Evolutionary conservation across 92 coral and sea anemone species (phyloP), one percentile per base, ranked within the genome.

Genomic region (Phenganax stokvisi): DNA sequence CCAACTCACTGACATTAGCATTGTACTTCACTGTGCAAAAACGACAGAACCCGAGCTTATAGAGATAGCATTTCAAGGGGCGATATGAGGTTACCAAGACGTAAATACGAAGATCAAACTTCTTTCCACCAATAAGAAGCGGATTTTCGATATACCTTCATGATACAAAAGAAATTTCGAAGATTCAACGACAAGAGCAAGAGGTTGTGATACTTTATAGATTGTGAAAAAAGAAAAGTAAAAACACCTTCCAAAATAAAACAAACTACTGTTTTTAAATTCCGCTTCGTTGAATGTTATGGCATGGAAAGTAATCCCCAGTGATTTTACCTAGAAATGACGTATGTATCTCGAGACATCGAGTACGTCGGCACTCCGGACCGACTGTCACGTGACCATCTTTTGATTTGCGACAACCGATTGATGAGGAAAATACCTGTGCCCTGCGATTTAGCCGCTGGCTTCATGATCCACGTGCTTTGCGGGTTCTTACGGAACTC

Each of bases 401-500:
- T 92, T 72, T 96, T 96, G 31, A 96, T 80, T 88, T 96, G 99
- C 6, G 99, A 96, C 84, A 96, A 66, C 76, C 97, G 87, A 58
- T 96, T 96, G 80, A 96, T 96, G n/a, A 96, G 87, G 75, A 96
- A 96, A 55, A 96, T 96, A n/a, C 99, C 99, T 64, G 91, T 90
- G 53, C 99, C 99, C 76, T 92, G 94, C 55, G 99, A 92, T 78
- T 86, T 85, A 70, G 88, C 91, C 51, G 97, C 91, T 75, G 98
- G 98, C 71, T 94, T 94, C 98, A 94, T 94, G 68, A 94, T 94
- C 98, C 98, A 94, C 20, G 98, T 94, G 70, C 97, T 94, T 25
- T 96, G 87, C 67, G 98, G 98, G 70, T 92, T 88, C 81, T 94
- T 94, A 81, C 98, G 85, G 69, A 94, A 94, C 63, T 94, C 97